Base-by-base conservation (phyloP, 1,140 invertebrate species). In the Procambarus clarkii region DNA sequence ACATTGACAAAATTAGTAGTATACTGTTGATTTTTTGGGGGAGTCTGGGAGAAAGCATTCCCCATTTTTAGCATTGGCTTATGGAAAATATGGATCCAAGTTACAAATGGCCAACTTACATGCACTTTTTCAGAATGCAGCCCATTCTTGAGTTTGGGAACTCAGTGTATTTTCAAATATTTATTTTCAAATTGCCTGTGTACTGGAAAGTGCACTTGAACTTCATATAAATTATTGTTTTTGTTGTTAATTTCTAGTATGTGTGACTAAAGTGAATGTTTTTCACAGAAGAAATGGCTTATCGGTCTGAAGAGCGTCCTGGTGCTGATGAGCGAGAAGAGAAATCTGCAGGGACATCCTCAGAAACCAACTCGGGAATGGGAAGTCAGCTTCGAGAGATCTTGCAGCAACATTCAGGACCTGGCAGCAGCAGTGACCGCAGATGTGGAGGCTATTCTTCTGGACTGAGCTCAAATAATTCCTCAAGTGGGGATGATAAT, bases 371-470 rank as follows among this genome's bases (percentile, higher is more conserved):
- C 15, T 77, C 81, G 24, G 89, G 89, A 34, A 78, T 91, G 74
- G 89, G 89, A 21, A 91, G 89, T 91, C 89, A 91, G 77, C 83
- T 91, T n/a, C 50, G 89, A 48, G 89, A 91, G 60, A 91, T 91
- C 60, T 76, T 91, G 11, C 89, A 91, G 76, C 89, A 91, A 58
- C 89, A 91, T 69, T 80, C 82, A n/a, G 89, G 92, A 74, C 84
- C 92, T 77, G 91, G 76, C 80, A 58, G 54, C 77, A 93, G 48
- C 86, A 79, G 50, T 60, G 85, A 88, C 60, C 79, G 91, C 58
- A 85, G 91, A 85, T 92, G 80, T 76, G 92, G 89, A 44, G 77
- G 86, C 15, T 84, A 76, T 34, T 86, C 71, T 21, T 92, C 91
- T 13, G 48, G 87, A 11, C 46, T 91, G 76, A 92, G 92, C 74